phyloP scores from a whole-genome alignment of 2,797 vertebrate species.

The Calcarius lapponicus region DNA sequence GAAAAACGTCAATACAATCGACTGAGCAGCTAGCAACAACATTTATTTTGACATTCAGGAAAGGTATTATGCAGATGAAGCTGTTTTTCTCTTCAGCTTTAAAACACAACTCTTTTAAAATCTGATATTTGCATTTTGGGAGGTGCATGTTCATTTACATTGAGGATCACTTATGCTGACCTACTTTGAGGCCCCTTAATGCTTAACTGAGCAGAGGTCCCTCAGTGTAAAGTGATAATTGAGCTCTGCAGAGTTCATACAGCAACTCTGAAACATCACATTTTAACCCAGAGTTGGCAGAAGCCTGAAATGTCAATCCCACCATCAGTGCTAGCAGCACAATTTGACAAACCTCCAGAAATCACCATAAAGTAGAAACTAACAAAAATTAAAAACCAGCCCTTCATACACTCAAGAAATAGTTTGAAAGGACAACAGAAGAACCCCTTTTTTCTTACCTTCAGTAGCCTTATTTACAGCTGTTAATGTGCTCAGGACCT shows the following conservation, averaged over 20 bases:
- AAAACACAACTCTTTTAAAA: neutral
- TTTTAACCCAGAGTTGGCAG: neutral
- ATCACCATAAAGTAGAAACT: neutral
- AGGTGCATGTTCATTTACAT: neutral
- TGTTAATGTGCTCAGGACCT: constrained; percentile 87
- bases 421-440: neutral
- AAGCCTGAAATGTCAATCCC: neutral
- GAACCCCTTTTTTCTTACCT: constrained; percentile 80
- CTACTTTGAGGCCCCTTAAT: constrained; percentile 20
- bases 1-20: neutral
- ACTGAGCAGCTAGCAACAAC: neutral
- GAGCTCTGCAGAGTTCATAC: neutral
- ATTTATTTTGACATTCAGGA: neutral
- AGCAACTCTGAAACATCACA: neutral
- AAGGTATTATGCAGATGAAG: neutral
- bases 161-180: neutral
- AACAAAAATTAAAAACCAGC: neutral
- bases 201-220: neutral
- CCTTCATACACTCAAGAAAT: fast-evolving
- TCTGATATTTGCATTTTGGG: neutral
- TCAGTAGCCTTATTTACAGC: constrained; percentile 92
- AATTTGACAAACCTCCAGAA: neutral
- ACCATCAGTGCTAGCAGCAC: neutral
- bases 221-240: neutral
- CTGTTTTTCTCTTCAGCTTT: neutral